Evolutionary conservation across 37 sponge, comb jelly and placozoan species (phyloP).

Genomic region (Agelas oroides): DNA sequence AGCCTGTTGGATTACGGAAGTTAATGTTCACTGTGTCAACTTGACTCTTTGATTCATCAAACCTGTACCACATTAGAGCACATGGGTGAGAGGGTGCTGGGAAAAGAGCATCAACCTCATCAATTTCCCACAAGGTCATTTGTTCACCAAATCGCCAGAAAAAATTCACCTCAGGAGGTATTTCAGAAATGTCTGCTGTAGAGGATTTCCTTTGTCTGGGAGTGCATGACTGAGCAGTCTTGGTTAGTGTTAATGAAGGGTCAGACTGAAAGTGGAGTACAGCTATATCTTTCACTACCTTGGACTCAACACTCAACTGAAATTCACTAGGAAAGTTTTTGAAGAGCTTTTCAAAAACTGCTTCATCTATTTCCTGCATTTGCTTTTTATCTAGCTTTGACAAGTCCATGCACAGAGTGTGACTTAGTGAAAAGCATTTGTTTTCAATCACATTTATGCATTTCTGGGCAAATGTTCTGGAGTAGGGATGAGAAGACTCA

Average conservation of each 20-base stretch:
- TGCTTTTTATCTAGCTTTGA: no score
- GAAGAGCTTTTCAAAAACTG: not conserved
- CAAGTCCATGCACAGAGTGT: no score
- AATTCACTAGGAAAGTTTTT: not conserved
- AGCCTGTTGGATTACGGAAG: slow-evolving; percentile 13
- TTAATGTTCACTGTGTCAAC: not conserved
- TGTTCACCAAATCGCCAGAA: slow-evolving; percentile 50
- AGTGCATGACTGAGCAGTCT: no score
- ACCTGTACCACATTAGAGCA: slow-evolving; percentile 3
- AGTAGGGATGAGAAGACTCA: not conserved
- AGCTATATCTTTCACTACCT: not conserved
- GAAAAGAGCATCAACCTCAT: not conserved
- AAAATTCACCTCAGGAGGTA: not conserved
- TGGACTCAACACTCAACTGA: not conserved
- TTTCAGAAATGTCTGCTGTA: not conserved
- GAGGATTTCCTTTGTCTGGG: no score
- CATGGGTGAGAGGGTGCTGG: slow-evolving; percentile 32
- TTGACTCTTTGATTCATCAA: not conserved
- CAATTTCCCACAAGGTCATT: slow-evolving; percentile 4
- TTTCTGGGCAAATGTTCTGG: not conserved
- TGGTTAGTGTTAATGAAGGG: no score
- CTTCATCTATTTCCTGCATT: not conserved
- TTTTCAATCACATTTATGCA: not conserved
- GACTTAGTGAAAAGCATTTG: not conserved
- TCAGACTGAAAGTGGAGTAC: not conserved